Evolutionary conservation across 1,140 invertebrate species (phyloP).

Genomic region (Aphaenogaster floridana): DNA sequence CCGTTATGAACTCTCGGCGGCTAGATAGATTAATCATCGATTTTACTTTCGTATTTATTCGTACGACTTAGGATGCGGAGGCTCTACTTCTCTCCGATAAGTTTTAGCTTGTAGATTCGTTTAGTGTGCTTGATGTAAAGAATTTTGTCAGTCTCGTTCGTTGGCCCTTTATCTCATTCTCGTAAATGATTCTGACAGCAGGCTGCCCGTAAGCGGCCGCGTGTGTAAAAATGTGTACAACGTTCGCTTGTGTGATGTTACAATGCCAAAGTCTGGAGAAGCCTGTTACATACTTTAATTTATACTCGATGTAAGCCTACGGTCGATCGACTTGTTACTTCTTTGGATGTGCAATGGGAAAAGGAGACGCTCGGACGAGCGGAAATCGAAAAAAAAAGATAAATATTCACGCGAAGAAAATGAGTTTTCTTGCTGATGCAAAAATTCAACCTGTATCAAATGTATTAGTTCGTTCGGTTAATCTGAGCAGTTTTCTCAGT

Average conservation of each 20-base stretch:
- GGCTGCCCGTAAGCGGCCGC: background rate
- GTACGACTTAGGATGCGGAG: conserved; percentile 14
- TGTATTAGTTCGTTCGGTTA: background rate
- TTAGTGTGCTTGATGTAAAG: conserved; percentile 57
- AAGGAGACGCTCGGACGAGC: background rate
- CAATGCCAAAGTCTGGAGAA: conserved; percentile 47
- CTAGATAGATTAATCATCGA: conserved; percentile 42
- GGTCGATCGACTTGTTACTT: background rate
- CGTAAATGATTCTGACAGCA: conserved; percentile 36
- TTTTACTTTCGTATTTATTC: conserved; percentile 60
- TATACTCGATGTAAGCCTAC: conserved; percentile 33
- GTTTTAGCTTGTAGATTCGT: conserved; percentile 48
- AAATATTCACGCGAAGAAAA: no score
- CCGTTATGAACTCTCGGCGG: background rate
- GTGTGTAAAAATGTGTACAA: conserved; percentile 19
- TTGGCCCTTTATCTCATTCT: conserved; percentile 57
- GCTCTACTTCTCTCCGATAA: conserved; percentile 39
- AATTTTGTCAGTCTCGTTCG: conserved; percentile 58
- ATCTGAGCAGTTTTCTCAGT: conserved; percentile 41
- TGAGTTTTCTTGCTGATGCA: background rate
- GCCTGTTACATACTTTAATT: conserved; percentile 36
- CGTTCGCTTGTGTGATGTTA: conserved; percentile 47
- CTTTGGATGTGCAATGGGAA: conserved; percentile 27
- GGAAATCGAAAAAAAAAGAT: background rate
- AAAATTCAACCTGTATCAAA: background rate